phyloP scores from a whole-genome alignment of 2,888 invertebrate genomes.

The Oxycera nigricornis region DNA sequence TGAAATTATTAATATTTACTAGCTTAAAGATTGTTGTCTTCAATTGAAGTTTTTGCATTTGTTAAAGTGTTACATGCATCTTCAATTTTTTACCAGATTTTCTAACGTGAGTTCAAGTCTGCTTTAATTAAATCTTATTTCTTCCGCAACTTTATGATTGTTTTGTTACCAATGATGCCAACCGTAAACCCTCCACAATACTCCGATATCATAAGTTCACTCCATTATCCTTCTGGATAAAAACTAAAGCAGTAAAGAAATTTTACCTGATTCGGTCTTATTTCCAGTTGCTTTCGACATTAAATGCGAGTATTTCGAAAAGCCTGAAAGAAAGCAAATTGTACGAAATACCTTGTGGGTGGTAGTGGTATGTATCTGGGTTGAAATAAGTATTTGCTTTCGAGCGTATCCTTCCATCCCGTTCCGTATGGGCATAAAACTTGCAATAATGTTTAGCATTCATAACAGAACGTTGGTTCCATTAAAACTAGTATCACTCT shows the following conservation, averaged over 20 bases:
- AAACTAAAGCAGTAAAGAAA: constrained; percentile 23
- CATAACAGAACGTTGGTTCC: constrained; percentile 37
- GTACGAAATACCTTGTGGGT: neutral
- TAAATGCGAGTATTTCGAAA: neutral
- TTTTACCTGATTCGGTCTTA: constrained; percentile 30
- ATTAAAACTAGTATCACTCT: constrained; percentile 41
- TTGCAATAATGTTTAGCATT: constrained; percentile 33
- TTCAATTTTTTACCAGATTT: no score
- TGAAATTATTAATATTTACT: no score
- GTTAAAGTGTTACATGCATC: no score
- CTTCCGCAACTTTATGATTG: no score
- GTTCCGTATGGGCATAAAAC: neutral
- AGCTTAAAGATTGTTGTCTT: no score
- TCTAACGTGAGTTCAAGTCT: no score
- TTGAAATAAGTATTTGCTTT: neutral
- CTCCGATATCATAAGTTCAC: constrained; percentile 1
- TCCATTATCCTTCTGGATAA: constrained; percentile 19
- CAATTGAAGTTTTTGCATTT: no score
- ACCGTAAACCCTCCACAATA: no score
- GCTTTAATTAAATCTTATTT: no score
- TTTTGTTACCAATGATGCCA: no score
- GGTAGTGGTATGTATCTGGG: no score
- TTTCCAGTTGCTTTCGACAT: constrained; percentile 14
- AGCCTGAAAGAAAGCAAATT: neutral
- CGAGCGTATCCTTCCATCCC: constrained; percentile 6